These are phyloP conservation scores for Eucidaris tribuloides DNA, from an alignment of 35 echinoderm and acorn worm genomes.

Conservation along the genomic window DNA sequence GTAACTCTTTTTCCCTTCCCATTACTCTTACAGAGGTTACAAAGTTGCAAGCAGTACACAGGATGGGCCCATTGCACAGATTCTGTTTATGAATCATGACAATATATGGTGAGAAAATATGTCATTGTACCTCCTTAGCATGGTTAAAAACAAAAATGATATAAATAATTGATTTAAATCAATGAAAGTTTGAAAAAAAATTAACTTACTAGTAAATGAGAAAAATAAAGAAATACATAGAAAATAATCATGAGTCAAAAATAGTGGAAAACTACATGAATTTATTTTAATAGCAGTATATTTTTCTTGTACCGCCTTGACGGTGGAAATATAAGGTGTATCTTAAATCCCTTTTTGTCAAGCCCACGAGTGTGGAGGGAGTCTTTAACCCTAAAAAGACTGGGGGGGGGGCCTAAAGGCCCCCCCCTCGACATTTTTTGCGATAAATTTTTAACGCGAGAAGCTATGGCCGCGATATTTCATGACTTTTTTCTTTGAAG, in stretches of 20 bases:
- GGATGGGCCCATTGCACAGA: constrained; percentile 13
- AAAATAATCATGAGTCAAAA: not conserved
- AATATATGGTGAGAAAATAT: constrained; percentile 9
- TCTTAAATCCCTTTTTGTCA: too few relatives aligned
- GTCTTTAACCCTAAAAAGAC: too few relatives aligned
- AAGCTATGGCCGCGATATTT: too few relatives aligned
- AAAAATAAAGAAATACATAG: not conserved
- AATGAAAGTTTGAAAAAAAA: not conserved
- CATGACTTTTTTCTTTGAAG: too few relatives aligned
- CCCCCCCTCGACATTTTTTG: too few relatives aligned
- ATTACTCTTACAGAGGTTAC: not conserved
- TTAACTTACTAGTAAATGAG: not conserved
- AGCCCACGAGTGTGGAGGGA: too few relatives aligned
- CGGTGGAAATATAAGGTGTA: too few relatives aligned
- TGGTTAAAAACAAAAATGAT: not conserved
- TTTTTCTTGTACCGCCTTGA: too few relatives aligned
- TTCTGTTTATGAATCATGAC: constrained; percentile 4
- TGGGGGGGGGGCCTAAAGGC: too few relatives aligned
- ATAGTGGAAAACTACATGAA: not conserved
- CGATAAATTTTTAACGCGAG: too few relatives aligned
- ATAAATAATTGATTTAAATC: not conserved
- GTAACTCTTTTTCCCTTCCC: not conserved
- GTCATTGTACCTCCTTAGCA: not conserved
- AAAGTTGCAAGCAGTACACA: not conserved
- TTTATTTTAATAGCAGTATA: not conserved